A percentile compares a stretch with the other conserved stretches of the same genome.
These are phyloP conservation scores for Trogon surrucura DNA, from an alignment of 2,113 vertebrate species.

Conservation along the genomic window DNA sequence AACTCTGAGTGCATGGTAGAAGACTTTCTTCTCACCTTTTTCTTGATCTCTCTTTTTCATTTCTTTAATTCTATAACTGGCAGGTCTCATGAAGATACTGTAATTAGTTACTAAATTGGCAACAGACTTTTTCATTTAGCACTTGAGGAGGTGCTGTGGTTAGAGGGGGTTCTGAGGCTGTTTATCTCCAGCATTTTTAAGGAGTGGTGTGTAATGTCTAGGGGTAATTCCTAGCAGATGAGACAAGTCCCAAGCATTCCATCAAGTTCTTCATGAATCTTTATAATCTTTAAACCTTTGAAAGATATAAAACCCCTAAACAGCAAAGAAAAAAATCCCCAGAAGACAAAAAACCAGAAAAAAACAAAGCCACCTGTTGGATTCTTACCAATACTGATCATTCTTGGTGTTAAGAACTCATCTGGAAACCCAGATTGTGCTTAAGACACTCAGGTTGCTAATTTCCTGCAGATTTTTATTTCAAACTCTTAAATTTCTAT, in stretches of 20 bases:
- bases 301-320: neutral
- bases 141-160: neutral
- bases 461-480: neutral
- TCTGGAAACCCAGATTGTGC: neutral
- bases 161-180: neutral
- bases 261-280: accelerated
- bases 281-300: too few relatives aligned
- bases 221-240: too few relatives aligned
- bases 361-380: neutral
- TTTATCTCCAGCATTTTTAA: neutral
- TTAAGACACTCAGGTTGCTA: neutral
- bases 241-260: neutral
- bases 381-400: neutral
- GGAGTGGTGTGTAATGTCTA: neutral
- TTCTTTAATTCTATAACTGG: neutral
- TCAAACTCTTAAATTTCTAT: neutral
- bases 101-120: neutral
- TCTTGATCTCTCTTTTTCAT: neutral
- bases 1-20: neutral
- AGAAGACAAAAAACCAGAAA: too few relatives aligned
- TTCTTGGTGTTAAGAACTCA: neutral
- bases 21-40: neutral
- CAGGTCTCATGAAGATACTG: neutral
- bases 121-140: neutral
- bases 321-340: neutral